phyloP scores from a whole-genome alignment of 2,797 vertebrate genomes.

The Danio aesculapii region DNA sequence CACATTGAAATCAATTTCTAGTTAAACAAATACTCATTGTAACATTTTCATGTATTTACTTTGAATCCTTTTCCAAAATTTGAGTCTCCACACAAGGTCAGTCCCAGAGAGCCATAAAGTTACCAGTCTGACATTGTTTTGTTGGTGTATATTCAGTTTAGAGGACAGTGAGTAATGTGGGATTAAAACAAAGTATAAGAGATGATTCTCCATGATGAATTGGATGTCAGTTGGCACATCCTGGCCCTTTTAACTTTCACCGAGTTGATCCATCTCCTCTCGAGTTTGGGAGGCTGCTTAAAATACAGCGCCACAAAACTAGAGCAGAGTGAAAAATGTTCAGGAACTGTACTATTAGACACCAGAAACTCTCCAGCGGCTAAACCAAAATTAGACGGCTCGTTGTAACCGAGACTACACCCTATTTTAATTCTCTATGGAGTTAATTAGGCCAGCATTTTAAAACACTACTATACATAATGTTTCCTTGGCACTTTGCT shows the following conservation, averaged over 20 bases:
- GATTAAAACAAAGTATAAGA: constrained; percentile 42
- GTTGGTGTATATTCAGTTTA: constrained; percentile 18
- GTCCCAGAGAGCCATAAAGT: constrained; percentile 18
- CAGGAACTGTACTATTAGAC: constrained; percentile 69
- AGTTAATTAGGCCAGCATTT: constrained; percentile 56
- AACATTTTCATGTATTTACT: no score
- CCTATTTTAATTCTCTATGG: constrained; percentile 41
- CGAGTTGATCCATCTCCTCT: constrained; percentile 58
- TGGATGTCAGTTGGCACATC: constrained; percentile 44
- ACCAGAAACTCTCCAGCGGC: constrained; percentile 72
- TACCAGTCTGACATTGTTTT: neutral
- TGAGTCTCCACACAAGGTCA: constrained; percentile 29
- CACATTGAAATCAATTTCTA: no score
- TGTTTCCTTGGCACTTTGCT: constrained; percentile 13
- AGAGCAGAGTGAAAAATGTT: constrained; percentile 81
- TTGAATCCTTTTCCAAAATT: no score
- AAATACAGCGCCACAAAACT: constrained; percentile 55
- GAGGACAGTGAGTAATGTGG: constrained; percentile 18
- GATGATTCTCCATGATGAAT: constrained; percentile 57
- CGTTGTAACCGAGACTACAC: constrained; percentile 52
- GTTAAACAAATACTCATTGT: no score
- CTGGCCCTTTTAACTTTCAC: constrained; percentile 59
- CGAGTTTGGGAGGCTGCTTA: constrained; percentile 52
- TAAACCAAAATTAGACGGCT: constrained; percentile 74
- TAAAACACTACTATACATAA: constrained; percentile 41